A percentile compares a stretch with the other conserved stretches of the same genome.
These are phyloP conservation scores for Lordiphosa mommai DNA, from an alignment of 1,140 invertebrate genomes.

Conservation along the genomic window DNA sequence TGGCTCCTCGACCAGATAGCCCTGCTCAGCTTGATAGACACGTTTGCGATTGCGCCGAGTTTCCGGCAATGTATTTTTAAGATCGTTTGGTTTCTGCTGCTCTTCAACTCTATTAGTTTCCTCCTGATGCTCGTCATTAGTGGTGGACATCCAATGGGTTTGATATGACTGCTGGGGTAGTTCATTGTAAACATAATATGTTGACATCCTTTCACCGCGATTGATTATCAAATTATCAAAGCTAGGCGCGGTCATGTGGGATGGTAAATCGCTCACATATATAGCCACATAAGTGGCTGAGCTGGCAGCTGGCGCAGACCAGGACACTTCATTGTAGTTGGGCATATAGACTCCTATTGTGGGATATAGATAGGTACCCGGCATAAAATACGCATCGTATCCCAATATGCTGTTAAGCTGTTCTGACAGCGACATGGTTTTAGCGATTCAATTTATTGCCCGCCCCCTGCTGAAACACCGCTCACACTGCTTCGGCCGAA, in stretches of 20 bases:
- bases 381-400: constrained; percentile 37
- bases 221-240: not conserved
- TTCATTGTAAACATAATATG: too few species aligned
- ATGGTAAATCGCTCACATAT: not conserved
- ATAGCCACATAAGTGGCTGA: not conserved
- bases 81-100: not conserved
- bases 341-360: constrained; percentile 8
- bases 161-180: too few species aligned
- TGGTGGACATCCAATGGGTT: too few species aligned
- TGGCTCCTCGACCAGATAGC: constrained; percentile 67
- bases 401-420: constrained; percentile 13
- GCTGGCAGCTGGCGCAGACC: not conserved
- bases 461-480: not conserved
- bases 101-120: too few species aligned
- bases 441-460: too few species aligned
- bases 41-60: constrained; percentile 1
- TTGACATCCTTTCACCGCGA: too few species aligned
- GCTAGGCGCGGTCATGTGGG: not conserved
- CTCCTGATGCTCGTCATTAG: not conserved
- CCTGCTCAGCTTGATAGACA: constrained; percentile 42
- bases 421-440: constrained; percentile 23
- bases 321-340: constrained; percentile 1
- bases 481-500: not conserved
- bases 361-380: constrained; percentile 26
- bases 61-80: not conserved